phyloP scores from a whole-genome alignment of 2,113 vertebrate species.

The Sakesphorus luctuosus region DNA sequence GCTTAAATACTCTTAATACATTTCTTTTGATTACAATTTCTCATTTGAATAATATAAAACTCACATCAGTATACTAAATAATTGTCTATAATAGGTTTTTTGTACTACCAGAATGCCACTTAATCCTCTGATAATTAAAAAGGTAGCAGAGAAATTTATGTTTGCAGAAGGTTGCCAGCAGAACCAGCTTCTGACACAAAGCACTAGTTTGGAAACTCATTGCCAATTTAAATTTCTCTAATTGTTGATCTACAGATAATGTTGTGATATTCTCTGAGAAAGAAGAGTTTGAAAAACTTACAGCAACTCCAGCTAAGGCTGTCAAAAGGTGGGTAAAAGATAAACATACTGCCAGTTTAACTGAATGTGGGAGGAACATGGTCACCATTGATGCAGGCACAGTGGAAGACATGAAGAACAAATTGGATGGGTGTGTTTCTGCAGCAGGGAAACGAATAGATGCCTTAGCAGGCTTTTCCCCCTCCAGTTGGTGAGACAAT shows the following conservation, averaged over 20 bases:
- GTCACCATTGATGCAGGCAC: neutral
- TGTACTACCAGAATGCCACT: neutral
- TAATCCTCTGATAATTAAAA: neutral
- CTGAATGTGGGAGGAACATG: neutral
- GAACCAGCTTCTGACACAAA: neutral
- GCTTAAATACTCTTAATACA: neutral
- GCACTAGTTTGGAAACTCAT: neutral
- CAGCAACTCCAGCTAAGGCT: slow-evolving; percentile 87
- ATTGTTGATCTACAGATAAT: slow-evolving; percentile 78
- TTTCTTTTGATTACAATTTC: neutral
- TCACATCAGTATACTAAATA: neutral
- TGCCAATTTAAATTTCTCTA: neutral
- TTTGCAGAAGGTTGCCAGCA: neutral
- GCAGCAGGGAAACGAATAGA: neutral
- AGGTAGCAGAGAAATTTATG: neutral
- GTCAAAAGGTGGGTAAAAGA: slow-evolving; percentile 87
- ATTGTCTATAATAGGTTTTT: neutral
- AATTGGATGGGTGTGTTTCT: neutral
- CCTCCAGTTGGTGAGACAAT: neutral
- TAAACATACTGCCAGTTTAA: neutral
- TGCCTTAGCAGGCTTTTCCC: neutral
- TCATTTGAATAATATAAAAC: neutral
- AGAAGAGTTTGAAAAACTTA: slow-evolving; percentile 95
- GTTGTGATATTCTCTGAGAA: slow-evolving; percentile 96
- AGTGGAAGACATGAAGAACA: neutral